Conservation (phyloP, 1,140 invertebrate genomes). For the Aphelenchoides besseyi region DNA sequence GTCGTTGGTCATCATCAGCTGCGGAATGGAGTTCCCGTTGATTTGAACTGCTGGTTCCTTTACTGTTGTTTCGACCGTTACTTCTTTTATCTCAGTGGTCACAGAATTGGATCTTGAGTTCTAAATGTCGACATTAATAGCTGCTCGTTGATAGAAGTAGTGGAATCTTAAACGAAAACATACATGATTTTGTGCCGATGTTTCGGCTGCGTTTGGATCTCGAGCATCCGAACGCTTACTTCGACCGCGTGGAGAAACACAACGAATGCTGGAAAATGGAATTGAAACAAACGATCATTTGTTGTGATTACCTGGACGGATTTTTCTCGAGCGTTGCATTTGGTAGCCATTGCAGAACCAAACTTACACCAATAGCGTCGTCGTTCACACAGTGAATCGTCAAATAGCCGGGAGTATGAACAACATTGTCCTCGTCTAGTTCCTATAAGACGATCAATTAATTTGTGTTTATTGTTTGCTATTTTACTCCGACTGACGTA, state of each 20-base stretch:
- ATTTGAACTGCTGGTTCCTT: slow-evolving; percentile 23
- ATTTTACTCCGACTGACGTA: slow-evolving; percentile 59
- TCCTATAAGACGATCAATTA: slow-evolving; percentile 22
- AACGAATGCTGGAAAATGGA: slow-evolving; percentile 52
- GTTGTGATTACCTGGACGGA: slow-evolving; percentile 68
- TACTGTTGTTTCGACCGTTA: slow-evolving; percentile 2
- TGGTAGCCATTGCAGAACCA: slow-evolving; percentile 88
- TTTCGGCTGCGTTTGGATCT: slow-evolving; percentile 32
- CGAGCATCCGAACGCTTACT: slow-evolving; percentile 37
- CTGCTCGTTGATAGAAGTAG: no score
- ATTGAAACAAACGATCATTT: slow-evolving; percentile 11
- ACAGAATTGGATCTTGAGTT: no score
- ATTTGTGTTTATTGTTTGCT: background rate
- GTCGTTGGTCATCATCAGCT: slow-evolving; percentile 8
- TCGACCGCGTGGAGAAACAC: slow-evolving; percentile 53
- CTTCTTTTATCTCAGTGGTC: no score
- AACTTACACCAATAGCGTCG: slow-evolving; percentile 70
- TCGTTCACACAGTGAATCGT: slow-evolving; percentile 75
- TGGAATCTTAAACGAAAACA: no score
- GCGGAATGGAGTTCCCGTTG: background rate
- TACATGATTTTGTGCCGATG: slow-evolving; percentile 20
- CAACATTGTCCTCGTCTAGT: slow-evolving; percentile 74
- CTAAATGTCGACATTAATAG: no score
- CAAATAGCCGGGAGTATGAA: slow-evolving; percentile 86
- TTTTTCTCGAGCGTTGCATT: slow-evolving; percentile 82